phyloP scores from a whole-genome alignment of 2,888 invertebrate genomes.

The Allophyes oxyacanthae region DNA sequence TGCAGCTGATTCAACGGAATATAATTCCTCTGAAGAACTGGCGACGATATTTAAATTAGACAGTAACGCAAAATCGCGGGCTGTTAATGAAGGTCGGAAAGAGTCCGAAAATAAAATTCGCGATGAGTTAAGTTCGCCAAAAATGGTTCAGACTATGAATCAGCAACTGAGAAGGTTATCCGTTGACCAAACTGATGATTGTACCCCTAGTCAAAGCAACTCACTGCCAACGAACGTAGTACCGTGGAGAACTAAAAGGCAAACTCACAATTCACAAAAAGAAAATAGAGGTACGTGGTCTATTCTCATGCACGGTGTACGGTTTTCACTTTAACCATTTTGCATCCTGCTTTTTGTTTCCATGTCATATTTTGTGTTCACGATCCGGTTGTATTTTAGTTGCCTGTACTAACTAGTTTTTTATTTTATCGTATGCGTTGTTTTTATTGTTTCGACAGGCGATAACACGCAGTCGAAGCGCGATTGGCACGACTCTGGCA shows the following conservation, averaged over 20 bases:
- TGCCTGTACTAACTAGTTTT: conserved; percentile 55
- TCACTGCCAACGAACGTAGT: conserved; percentile 83
- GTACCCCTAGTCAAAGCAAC: conserved; percentile 83
- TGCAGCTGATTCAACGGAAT: conserved; percentile 87
- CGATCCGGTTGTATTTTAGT: conserved; percentile 32
- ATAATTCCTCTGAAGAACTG: conserved; percentile 91
- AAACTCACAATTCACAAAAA: conserved; percentile 83
- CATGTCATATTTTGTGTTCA: conserved; percentile 53
- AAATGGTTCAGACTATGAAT: conserved; percentile 83
- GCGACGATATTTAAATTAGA: conserved; percentile 90
- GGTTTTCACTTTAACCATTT: conserved; percentile 84
- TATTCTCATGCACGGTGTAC: conserved; percentile 83
- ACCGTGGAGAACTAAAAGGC: conserved; percentile 86
- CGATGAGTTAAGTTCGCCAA: conserved; percentile 83
- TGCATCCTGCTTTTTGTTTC: conserved; percentile 74
- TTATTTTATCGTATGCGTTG: conserved; percentile 66
- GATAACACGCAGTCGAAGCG: conserved; percentile 83
- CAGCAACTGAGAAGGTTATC: conserved; percentile 84
- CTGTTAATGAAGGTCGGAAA: conserved; percentile 57
- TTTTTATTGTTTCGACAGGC: conserved; percentile 81
- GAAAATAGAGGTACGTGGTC: conserved; percentile 86
- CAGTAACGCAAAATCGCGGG: conserved; percentile 61
- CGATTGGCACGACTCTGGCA: conserved; percentile 91
- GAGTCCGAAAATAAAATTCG: conserved; percentile 67
- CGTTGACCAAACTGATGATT: conserved; percentile 77